These are phyloP conservation scores for Synanthedon formicaeformis DNA, from an alignment of 2,888 invertebrate genomes.

Conservation along the genomic window DNA sequence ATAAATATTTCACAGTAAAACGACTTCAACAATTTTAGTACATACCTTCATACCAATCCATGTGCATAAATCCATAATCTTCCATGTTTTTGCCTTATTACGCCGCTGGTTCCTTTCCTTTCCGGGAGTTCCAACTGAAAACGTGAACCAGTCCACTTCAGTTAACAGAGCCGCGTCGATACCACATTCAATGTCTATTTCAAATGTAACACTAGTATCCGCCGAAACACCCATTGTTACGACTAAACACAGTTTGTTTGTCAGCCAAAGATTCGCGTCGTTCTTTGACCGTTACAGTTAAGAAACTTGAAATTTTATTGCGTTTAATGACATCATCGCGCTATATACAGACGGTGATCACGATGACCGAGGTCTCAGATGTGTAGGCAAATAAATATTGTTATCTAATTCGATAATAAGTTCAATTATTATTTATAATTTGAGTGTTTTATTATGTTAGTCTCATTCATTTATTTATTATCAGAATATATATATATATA, in stretches of 20 bases:
- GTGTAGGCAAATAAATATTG: slow-evolving; percentile 16
- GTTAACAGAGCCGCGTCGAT: slow-evolving; percentile 31
- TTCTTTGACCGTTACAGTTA: slow-evolving; percentile 16
- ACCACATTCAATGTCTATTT: slow-evolving; percentile 46
- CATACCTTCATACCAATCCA: slow-evolving; percentile 61
- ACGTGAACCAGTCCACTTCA: slow-evolving; percentile 53
- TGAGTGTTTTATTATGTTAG: too few relatives aligned
- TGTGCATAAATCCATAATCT: slow-evolving; percentile 46
- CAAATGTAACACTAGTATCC: slow-evolving; percentile 30
- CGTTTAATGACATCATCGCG: slow-evolving; percentile 18
- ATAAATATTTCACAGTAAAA: not conserved
- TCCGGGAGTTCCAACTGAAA: slow-evolving; percentile 49
- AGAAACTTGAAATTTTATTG: slow-evolving; percentile 1
- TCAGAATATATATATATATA: too few relatives aligned
- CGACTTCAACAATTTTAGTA: not conserved
- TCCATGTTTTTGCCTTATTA: slow-evolving; percentile 40
- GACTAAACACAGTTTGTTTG: not conserved
- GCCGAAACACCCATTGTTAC: slow-evolving; percentile 17
- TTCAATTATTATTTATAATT: slow-evolving; percentile 3
- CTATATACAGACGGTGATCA: slow-evolving; percentile 10
- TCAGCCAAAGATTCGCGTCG: not conserved
- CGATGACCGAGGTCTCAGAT: slow-evolving; percentile 8
- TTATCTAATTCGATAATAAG: slow-evolving; percentile 27
- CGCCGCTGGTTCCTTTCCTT: slow-evolving; percentile 38
- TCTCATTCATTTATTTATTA: too few relatives aligned